Percentiles rank a stretch among this genome's conserved stretches.
phyloP scores from a whole-genome alignment of 2,888 invertebrate genomes.

The Standfussiana lucernea region DNA sequence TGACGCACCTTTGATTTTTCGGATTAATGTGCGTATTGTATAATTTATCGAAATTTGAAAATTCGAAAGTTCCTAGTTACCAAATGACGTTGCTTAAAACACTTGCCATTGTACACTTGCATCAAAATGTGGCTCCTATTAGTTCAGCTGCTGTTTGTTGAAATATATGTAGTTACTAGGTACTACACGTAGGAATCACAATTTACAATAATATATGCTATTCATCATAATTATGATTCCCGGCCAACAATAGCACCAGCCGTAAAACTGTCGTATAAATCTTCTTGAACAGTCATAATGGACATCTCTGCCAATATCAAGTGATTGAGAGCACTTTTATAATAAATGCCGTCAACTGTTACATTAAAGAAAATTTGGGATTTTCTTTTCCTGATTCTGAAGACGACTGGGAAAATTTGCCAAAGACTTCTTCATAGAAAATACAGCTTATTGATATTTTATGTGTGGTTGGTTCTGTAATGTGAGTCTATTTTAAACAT shows the following conservation, averaged over 20 bases:
- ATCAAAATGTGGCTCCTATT: background rate
- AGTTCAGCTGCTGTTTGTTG: background rate
- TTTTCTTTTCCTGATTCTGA: background rate
- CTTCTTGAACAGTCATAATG: background rate
- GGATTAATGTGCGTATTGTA: too few species aligned
- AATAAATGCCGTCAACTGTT: background rate
- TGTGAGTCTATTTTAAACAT: background rate
- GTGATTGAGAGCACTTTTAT: background rate
- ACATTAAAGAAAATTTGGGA: background rate
- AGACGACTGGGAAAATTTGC: background rate
- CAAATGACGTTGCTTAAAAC: background rate
- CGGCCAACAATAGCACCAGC: background rate
- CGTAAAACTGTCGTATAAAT: constrained; percentile 12
- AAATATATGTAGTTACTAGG: background rate
- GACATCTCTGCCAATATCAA: background rate
- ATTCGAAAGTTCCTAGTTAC: background rate
- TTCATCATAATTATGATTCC: background rate
- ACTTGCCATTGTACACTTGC: background rate
- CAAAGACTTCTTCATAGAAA: background rate
- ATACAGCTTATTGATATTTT: background rate
- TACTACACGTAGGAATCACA: background rate
- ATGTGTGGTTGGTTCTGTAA: too few species aligned
- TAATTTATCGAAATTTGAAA: too few species aligned
- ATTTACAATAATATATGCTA: background rate
- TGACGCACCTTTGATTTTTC: too few species aligned